Conservation (phyloP, 1,140 invertebrate species). For the Cotesia chilonis region DNA sequence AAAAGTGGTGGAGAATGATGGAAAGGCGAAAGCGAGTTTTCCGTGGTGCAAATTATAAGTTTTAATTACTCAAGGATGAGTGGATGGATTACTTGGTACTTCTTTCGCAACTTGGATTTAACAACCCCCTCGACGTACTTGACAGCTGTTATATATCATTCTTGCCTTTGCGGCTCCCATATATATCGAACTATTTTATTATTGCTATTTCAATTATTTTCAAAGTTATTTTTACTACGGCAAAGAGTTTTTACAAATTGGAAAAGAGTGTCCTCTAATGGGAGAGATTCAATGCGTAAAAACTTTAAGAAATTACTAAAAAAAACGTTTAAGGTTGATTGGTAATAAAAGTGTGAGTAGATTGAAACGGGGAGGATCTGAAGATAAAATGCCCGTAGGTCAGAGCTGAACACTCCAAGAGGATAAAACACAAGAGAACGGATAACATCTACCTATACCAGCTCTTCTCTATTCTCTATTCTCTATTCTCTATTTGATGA, state of each 20-base stretch:
- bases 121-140: conserved; percentile 34
- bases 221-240: no score
- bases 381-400: not conserved
- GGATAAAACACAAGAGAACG: no score
- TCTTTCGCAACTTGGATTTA: conserved; percentile 45
- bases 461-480: no score
- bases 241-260: no score
- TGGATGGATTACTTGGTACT: conserved; percentile 53
- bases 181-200: conserved; percentile 23
- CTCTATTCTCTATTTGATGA: no score
- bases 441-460: no score
- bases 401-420: not conserved
- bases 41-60: conserved; percentile 54
- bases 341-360: no score
- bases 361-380: not conserved
- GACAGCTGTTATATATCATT: conserved; percentile 29
- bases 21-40: conserved; percentile 32
- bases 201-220: conserved; percentile 18
- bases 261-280: no score
- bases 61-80: conserved; percentile 58
- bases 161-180: not conserved
- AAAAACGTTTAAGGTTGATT: no score
- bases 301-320: no score
- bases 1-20: conserved; percentile 1
- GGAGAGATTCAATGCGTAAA: no score